Base-by-base conservation (phyloP, 2,888 invertebrate species). In the Heteropelma amictum region DNA sequence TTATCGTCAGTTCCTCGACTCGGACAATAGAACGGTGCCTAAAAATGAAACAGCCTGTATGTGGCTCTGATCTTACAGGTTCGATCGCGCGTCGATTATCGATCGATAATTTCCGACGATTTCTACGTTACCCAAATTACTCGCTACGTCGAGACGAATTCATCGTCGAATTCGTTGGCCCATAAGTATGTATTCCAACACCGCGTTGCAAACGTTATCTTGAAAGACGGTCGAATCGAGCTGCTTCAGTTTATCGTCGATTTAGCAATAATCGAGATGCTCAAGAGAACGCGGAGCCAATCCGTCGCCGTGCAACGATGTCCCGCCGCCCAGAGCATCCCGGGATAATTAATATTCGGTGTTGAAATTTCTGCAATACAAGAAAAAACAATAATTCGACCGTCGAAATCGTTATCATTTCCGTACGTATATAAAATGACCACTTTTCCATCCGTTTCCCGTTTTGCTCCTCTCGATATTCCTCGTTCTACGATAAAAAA, bases 271-370 rank as follows among this genome's bases (percentile, higher is more conserved):
- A 67, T 42, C 49, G 63, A 28, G 60, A 83, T 69, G 76, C 84
- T 81, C 60, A 82, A 26, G 54, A 77, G 67, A 65, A 79, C 73
- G 30, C 84, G 78, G 74, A 87, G 76, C 88, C 88, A 87, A 65
- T 80, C 81, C 49, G 84, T 83, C 63, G 81, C 76, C 38, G 76
- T 49, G 58, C 78, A 81, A 72, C 83, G 83, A 53, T 79, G 80
- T 79, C 81, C 85, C 17, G 81, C 91, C 75, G 92, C 91, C 83
- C 90, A 91, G 10, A 91, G 89, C 6, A 94, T 88, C 3, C 94
- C 94, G 0, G 92, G 91, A 85, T 92, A 93, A 84, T 94, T 94
- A 93, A 94, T 93, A 90, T 94, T 93, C 89, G 94, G 93, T 81
- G 91, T 91, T 85, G 91, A 91, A 83, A 92, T 93, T 91, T 94